Evolutionary conservation across 2,888 invertebrate species (phyloP), one percentile per base, ranked within the genome.

Genomic region (Teleogryllus oceanicus): DNA sequence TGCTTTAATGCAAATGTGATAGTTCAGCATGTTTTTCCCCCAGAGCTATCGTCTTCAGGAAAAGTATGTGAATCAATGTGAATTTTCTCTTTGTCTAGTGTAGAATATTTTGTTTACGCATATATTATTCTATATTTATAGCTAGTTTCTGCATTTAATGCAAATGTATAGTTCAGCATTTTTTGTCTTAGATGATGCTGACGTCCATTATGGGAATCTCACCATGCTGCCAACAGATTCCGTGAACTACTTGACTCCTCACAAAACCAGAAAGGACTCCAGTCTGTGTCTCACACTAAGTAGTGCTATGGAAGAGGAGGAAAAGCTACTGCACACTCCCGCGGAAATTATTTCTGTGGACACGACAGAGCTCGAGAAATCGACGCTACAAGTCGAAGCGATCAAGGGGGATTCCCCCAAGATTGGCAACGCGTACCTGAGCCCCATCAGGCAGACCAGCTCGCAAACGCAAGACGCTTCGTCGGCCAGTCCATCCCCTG

Each of bases 201-300:
- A 37, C 8, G 37, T 37, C 37, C 82, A 82, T 8, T 83, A 82
- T 78, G 84, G 81, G 13, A 83, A 82, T 75, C 80, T 83, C 5
- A 84, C 82, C 49, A 82, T 82, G 20, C 76, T 83, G 50, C 83
- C 81, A 21, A 86, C 84, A n/a, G 84, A 86, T 78, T 62, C 78
- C 49, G 85, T 85, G 18, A 87, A 87, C 81, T 87, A 87, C 78
- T 82, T 86, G 77, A 84, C 11, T 1, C 77, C 49, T 49, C 18
- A 21, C 5, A 49, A 77, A 77, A 3, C 62, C 62, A 62, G n/a
- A 62, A 62, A 18, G 13, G 62, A 62, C 62, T 18, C 62, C 13
- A 8, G 16, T 12, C 13, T 18, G 1, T 62, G 62, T n/a, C 13
- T n/a, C 13, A n/a, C 62, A 18, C 13, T 18, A 12, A 18, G 62